A percentile compares a stretch with the other conserved stretches of the same genome.
Evolutionary conservation across 2,888 invertebrate species (phyloP).

Genomic region (Polydrusus cervinus): DNA sequence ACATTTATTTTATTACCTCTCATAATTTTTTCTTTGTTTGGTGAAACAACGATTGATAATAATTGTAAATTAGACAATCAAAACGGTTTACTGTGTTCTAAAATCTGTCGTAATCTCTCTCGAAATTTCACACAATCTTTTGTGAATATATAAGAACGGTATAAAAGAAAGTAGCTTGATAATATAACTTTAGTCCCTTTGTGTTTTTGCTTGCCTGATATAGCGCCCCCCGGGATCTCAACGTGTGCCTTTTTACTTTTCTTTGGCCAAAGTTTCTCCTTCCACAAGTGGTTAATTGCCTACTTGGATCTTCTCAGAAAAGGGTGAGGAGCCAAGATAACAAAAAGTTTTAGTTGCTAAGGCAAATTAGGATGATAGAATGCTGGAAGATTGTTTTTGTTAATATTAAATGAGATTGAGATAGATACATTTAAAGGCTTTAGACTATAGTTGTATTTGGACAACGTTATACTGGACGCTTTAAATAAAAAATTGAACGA

Average conservation of each 20-base stretch:
- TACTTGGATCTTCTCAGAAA: conserved; percentile 5
- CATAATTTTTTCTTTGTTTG: too few relatives aligned
- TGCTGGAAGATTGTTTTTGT: neutral
- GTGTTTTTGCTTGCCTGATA: conserved; percentile 34
- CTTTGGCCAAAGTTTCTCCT: conserved; percentile 25
- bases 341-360: neutral
- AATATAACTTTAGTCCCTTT: conserved; percentile 26
- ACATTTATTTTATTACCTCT: too few relatives aligned
- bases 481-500: too few relatives aligned
- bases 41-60: neutral
- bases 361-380: neutral
- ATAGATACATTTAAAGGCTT: neutral
- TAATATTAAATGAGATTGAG: neutral
- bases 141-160: conserved; percentile 11
- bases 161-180: conserved; percentile 6
- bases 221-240: conserved; percentile 29
- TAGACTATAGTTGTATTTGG: too few relatives aligned
- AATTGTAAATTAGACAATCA: neutral
- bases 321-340: neutral
- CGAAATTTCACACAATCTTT: neutral
- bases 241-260: conserved; percentile 32
- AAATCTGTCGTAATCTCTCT: neutral
- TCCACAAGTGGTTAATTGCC: conserved; percentile 41
- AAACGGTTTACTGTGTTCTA: neutral
- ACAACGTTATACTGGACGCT: too few relatives aligned